Conservation (phyloP, 2,113 vertebrate species). For the Oophaga pumilio region DNA sequence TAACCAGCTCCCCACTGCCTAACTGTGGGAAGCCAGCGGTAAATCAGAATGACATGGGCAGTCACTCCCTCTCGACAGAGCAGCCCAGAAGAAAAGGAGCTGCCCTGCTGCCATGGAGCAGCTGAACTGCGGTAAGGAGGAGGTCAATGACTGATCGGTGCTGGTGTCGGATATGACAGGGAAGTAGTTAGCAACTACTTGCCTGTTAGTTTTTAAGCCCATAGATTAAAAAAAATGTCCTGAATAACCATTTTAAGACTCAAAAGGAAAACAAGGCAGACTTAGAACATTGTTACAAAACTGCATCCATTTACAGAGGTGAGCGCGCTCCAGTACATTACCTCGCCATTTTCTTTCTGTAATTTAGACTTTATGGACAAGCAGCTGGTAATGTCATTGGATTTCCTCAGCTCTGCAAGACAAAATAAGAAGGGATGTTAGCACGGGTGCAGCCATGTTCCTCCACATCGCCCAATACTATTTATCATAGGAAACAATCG, state of each 20-base stretch:
- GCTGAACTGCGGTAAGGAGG: too few relatives aligned
- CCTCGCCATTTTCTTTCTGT: conserved; percentile 85
- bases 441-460: not conserved
- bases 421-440: not conserved
- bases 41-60: too few relatives aligned
- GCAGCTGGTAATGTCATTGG: conserved; percentile 82
- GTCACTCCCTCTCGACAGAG: too few relatives aligned
- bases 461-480: not conserved
- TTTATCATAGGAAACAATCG: not conserved
- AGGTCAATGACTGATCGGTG: too few relatives aligned
- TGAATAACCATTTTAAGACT: not conserved
- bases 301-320: not conserved
- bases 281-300: not conserved
- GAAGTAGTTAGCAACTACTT: too few relatives aligned
- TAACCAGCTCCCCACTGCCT: too few relatives aligned
- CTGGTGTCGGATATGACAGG: too few relatives aligned
- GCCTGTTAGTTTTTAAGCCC: too few relatives aligned
- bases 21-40: too few relatives aligned
- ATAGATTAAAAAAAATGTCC: too few relatives aligned
- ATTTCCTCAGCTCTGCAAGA: conserved; percentile 82
- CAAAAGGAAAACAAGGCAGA: not conserved
- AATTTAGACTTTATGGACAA: conserved; percentile 87
- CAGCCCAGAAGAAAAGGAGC: too few relatives aligned
- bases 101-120: too few relatives aligned
- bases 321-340: conserved; percentile 61